phyloP scores from a whole-genome alignment of 2,113 vertebrate species.

The Pterocles orientalis region DNA sequence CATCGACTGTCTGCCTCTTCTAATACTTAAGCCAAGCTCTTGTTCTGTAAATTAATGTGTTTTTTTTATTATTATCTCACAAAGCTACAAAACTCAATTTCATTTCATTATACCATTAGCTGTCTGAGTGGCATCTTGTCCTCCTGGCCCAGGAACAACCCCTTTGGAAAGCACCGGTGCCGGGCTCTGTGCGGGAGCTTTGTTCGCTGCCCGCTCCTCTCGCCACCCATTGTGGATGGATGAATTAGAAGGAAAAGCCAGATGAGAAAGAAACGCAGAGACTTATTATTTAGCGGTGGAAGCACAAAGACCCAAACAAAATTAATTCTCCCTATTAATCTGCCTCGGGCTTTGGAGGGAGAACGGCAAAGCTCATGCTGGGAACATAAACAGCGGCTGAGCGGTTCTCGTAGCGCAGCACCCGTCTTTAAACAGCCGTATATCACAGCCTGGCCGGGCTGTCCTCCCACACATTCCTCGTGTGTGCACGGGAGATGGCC shows the following conservation, averaged over 20 bases:
- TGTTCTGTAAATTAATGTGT: not conserved
- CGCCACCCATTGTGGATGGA: not conserved
- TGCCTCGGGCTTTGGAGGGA: not conserved
- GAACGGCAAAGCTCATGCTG: not conserved
- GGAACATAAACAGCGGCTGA: not conserved
- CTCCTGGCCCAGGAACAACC: not conserved
- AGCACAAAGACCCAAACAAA: not conserved
- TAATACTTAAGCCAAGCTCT: not conserved
- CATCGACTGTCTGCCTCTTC: not conserved
- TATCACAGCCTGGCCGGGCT: not conserved
- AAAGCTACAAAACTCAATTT: not conserved
- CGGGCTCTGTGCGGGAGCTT: not conserved
- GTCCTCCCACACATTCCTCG: not conserved
- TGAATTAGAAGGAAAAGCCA: not conserved
- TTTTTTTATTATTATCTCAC: not conserved
- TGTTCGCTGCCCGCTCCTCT: not conserved
- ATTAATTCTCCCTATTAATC: not conserved
- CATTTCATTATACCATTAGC: not conserved
- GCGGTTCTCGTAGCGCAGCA: not conserved
- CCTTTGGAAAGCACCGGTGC: not conserved
- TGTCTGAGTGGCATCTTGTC: not conserved
- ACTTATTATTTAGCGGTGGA: not conserved
- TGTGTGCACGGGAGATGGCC: not conserved
- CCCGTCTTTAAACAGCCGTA: not conserved
- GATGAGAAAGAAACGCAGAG: not conserved